Conservation (phyloP, 2,888 invertebrate genomes). For the Euplexia lucipara region DNA sequence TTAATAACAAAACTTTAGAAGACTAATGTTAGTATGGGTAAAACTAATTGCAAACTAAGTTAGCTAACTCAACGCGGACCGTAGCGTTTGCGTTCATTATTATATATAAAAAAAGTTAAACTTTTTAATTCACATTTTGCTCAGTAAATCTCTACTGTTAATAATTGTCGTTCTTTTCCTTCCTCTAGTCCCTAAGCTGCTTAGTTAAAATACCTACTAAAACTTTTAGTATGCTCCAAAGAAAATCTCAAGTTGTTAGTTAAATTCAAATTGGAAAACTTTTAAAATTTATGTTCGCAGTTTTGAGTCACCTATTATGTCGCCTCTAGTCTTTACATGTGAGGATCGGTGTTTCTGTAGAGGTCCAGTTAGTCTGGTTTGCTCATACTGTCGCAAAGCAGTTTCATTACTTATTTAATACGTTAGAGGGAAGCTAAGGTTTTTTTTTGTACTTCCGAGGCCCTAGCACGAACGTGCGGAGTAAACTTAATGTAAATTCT, state of each 20-base stretch:
- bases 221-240: conserved; percentile 82
- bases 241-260: conserved; percentile 87
- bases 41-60: conserved; percentile 45
- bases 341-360: conserved; percentile 56
- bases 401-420: conserved; percentile 67
- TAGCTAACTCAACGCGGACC: conserved; percentile 19
- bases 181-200: conserved; percentile 71
- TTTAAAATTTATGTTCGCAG: conserved; percentile 87
- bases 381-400: conserved; percentile 49
- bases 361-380: conserved; percentile 31
- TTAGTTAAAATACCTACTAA: conserved; percentile 79
- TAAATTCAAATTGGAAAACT: conserved; percentile 90
- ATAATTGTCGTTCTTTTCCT: conserved; percentile 73
- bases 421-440: conserved; percentile 51
- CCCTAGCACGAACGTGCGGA: no score
- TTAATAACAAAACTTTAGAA: conserved; percentile 13
- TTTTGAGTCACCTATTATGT: conserved; percentile 86
- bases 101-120: conserved; percentile 50
- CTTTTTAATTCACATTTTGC: conserved; percentile 66
- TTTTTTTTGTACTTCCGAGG: conserved; percentile 38
- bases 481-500: no score
- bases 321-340: conserved; percentile 77
- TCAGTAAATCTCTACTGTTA: conserved; percentile 72
- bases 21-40: conserved; percentile 15
- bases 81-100: conserved; percentile 23